phyloP scores from a whole-genome alignment of 2,113 vertebrate species.

The Martes martes region DNA sequence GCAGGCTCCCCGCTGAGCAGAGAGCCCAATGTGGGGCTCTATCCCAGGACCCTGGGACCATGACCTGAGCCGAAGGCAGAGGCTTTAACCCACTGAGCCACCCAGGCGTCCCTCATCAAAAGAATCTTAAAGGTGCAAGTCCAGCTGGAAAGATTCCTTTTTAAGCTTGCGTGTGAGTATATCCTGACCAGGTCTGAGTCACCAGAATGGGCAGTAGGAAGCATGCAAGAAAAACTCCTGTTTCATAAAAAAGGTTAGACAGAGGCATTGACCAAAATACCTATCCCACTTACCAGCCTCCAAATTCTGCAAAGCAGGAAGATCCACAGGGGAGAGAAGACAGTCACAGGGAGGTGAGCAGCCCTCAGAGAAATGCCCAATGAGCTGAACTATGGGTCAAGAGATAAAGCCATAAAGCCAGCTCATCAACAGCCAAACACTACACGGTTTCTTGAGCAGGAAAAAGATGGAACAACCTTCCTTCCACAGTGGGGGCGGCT shows the following conservation, averaged over 20 bases:
- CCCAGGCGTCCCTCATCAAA: background rate
- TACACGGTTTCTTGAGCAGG: background rate
- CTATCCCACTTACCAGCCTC: background rate
- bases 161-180: background rate
- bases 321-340: background rate
- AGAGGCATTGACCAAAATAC: background rate
- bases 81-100: too few species aligned
- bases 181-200: background rate
- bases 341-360: background rate
- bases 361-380: background rate
- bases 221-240: background rate
- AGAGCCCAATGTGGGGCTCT: accelerated
- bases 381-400: background rate
- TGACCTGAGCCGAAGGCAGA: too few species aligned
- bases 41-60: too few species aligned
- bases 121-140: background rate
- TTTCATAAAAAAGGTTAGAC: background rate
- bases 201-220: background rate
- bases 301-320: background rate
- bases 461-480: background rate
- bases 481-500: background rate
- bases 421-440: background rate
- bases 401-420: background rate
- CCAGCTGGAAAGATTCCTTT: background rate
- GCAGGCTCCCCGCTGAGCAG: too few species aligned